These are phyloP conservation scores for Drosophila pectinifera DNA, from an alignment of 1,140 invertebrate genomes.

Conservation along the genomic window DNA sequence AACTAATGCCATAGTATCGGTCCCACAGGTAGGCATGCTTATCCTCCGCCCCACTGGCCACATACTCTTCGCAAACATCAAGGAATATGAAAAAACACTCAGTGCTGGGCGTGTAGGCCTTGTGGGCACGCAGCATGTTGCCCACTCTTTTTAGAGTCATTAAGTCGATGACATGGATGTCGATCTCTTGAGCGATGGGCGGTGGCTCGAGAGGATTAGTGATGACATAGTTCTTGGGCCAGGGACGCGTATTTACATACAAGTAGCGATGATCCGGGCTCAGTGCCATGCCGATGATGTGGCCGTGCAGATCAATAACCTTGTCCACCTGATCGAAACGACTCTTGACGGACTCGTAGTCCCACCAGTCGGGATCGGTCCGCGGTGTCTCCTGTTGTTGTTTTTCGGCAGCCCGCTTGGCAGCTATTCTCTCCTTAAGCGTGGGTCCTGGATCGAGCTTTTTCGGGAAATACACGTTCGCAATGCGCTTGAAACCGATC, in stretches of 20 bases:
- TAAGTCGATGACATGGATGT: constrained; percentile 95
- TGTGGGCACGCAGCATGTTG: constrained; percentile 93
- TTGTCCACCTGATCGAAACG: constrained; percentile 93
- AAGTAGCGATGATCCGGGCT: constrained; percentile 94
- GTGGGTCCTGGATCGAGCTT: constrained; percentile 89
- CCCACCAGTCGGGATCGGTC: constrained; percentile 88
- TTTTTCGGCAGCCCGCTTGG: constrained; percentile 86
- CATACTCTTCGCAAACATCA: constrained; percentile 93
- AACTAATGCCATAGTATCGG: constrained; percentile 92
- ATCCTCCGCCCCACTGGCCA: constrained; percentile 95
- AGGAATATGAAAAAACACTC: constrained; percentile 96
- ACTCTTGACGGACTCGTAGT: constrained; percentile 89
- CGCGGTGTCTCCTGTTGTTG: constrained; percentile 83
- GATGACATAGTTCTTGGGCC: constrained; percentile 92
- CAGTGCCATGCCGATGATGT: constrained; percentile 95
- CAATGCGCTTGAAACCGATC: constrained; percentile 93
- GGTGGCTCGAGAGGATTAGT: constrained; percentile 92
- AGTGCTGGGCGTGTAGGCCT: constrained; percentile 94
- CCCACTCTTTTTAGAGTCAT: constrained; percentile 92
- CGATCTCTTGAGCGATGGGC: constrained; percentile 96
- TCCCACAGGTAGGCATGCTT: constrained; percentile 95
- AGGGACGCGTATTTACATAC: constrained; percentile 94
- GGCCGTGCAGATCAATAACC: constrained; percentile 94
- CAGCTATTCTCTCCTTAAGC: constrained; percentile 88
- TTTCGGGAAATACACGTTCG: constrained; percentile 90